phyloP scores from a whole-genome alignment of 2,888 invertebrate species.

The Eupithecia pulchellata region DNA sequence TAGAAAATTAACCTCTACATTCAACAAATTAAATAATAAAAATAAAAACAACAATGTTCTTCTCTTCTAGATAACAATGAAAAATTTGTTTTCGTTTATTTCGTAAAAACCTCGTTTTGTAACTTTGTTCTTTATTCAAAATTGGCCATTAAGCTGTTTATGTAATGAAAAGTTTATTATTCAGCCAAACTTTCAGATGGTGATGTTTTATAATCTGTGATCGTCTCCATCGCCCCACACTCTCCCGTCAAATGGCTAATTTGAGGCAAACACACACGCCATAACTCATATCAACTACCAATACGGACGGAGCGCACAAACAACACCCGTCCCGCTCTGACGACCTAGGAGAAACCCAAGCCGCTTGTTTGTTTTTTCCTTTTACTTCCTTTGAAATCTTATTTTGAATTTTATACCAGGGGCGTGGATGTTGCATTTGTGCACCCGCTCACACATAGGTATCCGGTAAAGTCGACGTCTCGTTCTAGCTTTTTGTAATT shows the following conservation, averaged over 20 bases:
- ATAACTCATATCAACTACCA: constrained; percentile 82
- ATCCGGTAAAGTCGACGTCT: constrained; percentile 61
- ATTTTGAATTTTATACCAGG: constrained; percentile 85
- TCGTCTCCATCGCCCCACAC: constrained; percentile 71
- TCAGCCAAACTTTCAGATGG: background rate
- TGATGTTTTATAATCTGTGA: constrained; percentile 36
- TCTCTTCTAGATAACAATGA: background rate
- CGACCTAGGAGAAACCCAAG: constrained; percentile 76
- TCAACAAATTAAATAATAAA: background rate
- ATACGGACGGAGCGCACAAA: constrained; percentile 62
- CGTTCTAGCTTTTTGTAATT: constrained; percentile 82
- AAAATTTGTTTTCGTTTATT: background rate
- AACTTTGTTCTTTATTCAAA: background rate
- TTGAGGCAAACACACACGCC: constrained; percentile 81
- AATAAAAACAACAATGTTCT: background rate
- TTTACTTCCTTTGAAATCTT: constrained; percentile 84
- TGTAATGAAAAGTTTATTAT: background rate
- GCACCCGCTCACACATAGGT: constrained; percentile 74
- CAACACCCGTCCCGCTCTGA: constrained; percentile 73
- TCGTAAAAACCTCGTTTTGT: background rate
- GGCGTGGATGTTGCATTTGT: constrained; percentile 86
- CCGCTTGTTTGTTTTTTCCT: constrained; percentile 79
- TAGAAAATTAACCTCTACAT: background rate
- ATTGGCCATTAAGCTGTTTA: background rate
- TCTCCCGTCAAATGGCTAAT: constrained; percentile 82